Conservation (phyloP, 2,113 vertebrate species). For the Macrotis lagotis region DNA sequence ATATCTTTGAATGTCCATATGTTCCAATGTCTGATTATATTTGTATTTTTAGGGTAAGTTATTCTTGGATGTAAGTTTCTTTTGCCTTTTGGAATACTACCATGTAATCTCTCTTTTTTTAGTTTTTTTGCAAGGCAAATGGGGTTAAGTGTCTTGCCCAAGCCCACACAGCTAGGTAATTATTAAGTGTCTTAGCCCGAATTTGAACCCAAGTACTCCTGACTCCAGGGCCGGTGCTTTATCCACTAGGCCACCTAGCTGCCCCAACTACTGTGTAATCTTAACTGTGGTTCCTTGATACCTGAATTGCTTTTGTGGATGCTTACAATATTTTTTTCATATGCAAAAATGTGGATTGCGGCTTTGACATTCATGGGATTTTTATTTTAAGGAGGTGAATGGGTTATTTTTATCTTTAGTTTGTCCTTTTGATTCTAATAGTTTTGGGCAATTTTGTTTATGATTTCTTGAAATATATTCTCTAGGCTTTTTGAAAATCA, state of each 20-base stretch:
- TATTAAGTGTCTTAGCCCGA: too few relatives aligned
- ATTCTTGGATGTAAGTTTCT: neutral
- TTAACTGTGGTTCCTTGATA: neutral
- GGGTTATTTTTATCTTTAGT: neutral
- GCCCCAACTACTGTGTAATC: neutral
- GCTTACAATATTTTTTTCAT: neutral
- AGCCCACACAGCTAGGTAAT: too few relatives aligned
- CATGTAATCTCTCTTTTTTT: too few relatives aligned
- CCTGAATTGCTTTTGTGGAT: neutral
- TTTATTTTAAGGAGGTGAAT: neutral
- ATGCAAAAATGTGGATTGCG: neutral
- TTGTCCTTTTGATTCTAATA: neutral
- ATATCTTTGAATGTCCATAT: neutral
- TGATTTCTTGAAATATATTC: neutral
- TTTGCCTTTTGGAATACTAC: neutral
- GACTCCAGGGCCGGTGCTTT: too few relatives aligned
- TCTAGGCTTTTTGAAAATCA: neutral
- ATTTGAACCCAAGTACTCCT: too few relatives aligned
- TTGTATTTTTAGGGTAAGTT: neutral
- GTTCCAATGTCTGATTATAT: neutral
- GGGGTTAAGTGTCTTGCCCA: too few relatives aligned
- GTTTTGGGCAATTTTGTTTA: neutral
- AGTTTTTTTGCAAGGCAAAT: too few relatives aligned
- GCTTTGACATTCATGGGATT: neutral
- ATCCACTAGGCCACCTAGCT: too few relatives aligned